Percentiles rank a stretch among this genome's conserved stretches.
Conservation (phyloP, 2,113 vertebrate species). For the Camelus bactrianus region DNA sequence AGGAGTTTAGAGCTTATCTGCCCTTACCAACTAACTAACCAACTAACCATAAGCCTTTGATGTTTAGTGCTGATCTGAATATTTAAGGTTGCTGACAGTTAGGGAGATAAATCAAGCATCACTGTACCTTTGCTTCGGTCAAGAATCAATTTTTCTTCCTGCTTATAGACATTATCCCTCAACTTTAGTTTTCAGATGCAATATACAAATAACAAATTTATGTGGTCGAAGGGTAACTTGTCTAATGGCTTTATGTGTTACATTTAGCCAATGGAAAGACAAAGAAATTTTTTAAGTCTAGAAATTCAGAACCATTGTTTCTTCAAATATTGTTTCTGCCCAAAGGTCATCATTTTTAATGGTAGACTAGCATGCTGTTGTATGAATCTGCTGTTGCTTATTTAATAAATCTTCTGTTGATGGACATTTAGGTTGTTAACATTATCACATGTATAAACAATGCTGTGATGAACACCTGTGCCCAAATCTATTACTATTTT, state of each 20-base stretch:
- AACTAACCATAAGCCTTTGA: background rate
- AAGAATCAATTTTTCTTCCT: background rate
- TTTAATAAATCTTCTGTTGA: background rate
- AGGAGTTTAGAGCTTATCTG: background rate
- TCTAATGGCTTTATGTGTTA: background rate
- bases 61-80: background rate
- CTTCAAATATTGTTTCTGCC: background rate
- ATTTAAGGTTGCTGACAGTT: background rate
- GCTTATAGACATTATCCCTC: background rate
- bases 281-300: background rate
- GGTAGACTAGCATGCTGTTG: background rate
- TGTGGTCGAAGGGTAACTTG: background rate
- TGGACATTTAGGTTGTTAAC: background rate
- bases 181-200: background rate
- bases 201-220: background rate
- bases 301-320: slow-evolving; percentile 1
- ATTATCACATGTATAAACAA: background rate
- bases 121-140: background rate
- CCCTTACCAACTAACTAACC: background rate
- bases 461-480: background rate
- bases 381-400: background rate
- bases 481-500: slow-evolving; percentile 37
- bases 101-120: background rate
- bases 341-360: background rate
- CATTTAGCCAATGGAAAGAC: background rate